A percentile compares a stretch with the other conserved stretches of the same genome.
phyloP scores from a whole-genome alignment of 2,797 vertebrate genomes.

The Thripadectes ignobilis region DNA sequence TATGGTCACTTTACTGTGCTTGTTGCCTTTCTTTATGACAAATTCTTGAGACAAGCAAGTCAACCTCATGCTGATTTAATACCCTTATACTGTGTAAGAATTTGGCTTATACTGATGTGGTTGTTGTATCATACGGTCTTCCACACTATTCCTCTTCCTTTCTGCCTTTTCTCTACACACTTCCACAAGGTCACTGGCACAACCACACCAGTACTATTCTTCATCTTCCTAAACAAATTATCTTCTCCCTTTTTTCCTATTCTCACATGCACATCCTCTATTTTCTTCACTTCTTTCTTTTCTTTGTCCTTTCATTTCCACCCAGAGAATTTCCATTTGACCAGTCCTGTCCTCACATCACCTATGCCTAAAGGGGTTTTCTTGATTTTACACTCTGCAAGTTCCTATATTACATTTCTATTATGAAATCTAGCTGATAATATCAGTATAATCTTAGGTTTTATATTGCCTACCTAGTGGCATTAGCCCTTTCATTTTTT shows the following conservation, averaged over 20 bases:
- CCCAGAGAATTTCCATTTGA: not conserved
- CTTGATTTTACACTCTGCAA: not conserved
- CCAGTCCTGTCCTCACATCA: not conserved
- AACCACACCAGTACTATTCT: not conserved
- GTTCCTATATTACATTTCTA: not conserved
- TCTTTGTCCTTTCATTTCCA: not conserved
- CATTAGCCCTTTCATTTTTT: slow-evolving; percentile 67
- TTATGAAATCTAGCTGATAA: not conserved
- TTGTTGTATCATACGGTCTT: not conserved
- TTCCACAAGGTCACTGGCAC: not conserved
- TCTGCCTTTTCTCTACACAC: not conserved
- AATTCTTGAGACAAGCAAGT: not conserved
- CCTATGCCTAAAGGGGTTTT: not conserved
- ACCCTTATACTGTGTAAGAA: not conserved
- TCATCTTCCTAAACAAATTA: not conserved
- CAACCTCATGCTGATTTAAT: not conserved
- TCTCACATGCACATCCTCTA: not conserved
- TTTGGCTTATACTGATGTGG: not conserved
- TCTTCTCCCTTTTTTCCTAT: not conserved
- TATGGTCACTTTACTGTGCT: not conserved
- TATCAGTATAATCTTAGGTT: not conserved
- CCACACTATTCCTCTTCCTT: not conserved
- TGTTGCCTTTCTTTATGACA: not conserved
- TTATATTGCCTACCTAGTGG: slow-evolving; percentile 74
- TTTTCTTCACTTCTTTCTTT: not conserved